phyloP scores from a whole-genome alignment of 1,140 invertebrate genomes.

The Venturia canescens region DNA sequence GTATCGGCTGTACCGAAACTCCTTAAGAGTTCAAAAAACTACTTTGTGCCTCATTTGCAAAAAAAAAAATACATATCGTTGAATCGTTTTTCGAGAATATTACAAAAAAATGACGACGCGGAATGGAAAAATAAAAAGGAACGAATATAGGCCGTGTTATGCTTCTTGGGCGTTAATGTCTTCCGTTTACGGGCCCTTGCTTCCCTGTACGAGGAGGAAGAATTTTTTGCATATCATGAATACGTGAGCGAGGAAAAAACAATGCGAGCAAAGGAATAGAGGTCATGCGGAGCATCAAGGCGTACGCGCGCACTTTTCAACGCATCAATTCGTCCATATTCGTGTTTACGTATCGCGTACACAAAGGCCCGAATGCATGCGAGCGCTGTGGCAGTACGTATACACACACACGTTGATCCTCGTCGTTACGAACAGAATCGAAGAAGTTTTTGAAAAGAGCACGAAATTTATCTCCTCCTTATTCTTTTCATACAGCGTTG shows the following conservation, averaged over 20 bases:
- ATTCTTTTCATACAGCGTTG: too few relatives aligned
- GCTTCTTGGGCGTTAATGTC: constrained; percentile 11
- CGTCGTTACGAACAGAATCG: too few relatives aligned
- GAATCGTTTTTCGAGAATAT: too few relatives aligned
- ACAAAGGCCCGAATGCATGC: too few relatives aligned
- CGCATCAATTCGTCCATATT: neutral
- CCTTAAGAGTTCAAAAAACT: too few relatives aligned
- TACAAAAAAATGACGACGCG: neutral
- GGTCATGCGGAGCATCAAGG: constrained; percentile 33
- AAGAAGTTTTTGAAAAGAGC: too few relatives aligned
- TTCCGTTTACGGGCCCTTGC: constrained; percentile 1
- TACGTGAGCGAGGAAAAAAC: neutral
- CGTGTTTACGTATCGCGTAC: neutral
- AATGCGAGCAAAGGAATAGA: constrained; percentile 17
- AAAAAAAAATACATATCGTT: neutral
- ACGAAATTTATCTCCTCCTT: too few relatives aligned
- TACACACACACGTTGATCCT: neutral
- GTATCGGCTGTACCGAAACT: too few relatives aligned
- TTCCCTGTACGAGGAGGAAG: constrained; percentile 4
- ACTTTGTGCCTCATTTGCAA: too few relatives aligned
- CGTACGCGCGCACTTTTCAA: constrained; percentile 1
- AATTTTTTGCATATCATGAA: constrained; percentile 18
- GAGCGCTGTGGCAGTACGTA: neutral
- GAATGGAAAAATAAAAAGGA: neutral
- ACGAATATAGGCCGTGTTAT: constrained; percentile 14